A percentile compares a stretch with the other conserved stretches of the same genome.
Conservation (phyloP, 1,140 invertebrate species). For the Branchinecta lindahli region DNA sequence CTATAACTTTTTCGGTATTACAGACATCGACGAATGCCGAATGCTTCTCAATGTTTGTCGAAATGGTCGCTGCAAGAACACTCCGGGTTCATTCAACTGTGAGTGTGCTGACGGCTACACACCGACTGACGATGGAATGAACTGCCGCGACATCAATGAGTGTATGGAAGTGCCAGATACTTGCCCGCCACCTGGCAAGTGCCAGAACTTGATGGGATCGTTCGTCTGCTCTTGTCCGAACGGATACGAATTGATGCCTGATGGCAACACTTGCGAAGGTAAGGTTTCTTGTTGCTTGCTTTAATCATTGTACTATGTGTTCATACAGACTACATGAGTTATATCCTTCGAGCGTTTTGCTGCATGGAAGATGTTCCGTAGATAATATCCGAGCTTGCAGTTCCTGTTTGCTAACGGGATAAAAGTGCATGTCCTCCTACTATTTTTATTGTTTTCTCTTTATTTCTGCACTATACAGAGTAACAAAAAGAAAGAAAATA, state of each 20-base stretch:
- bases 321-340: too few relatives aligned
- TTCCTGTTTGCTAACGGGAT: too few relatives aligned
- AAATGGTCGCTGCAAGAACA: conserved; percentile 63
- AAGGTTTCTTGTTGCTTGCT: conserved; percentile 21
- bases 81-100: conserved; percentile 61
- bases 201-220: conserved; percentile 53
- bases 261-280: conserved; percentile 46
- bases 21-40: conserved; percentile 70
- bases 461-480: too few relatives aligned
- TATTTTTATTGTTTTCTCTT: too few relatives aligned
- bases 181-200: conserved; percentile 45
- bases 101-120: conserved; percentile 64
- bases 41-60: conserved; percentile 60
- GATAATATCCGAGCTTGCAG: too few relatives aligned
- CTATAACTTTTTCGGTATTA: conserved; percentile 20
- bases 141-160: conserved; percentile 52
- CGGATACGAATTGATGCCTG: conserved; percentile 44
- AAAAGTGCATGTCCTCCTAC: too few relatives aligned
- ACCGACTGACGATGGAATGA: conserved; percentile 44
- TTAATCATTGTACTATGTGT: too few relatives aligned
- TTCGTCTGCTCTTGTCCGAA: conserved; percentile 48
- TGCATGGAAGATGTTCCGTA: too few relatives aligned
- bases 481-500: too few relatives aligned
- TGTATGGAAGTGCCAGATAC: conserved; percentile 45
- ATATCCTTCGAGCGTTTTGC: too few relatives aligned